Conservation (phyloP, 2,113 vertebrate genomes). For the Rhineura floridana region DNA sequence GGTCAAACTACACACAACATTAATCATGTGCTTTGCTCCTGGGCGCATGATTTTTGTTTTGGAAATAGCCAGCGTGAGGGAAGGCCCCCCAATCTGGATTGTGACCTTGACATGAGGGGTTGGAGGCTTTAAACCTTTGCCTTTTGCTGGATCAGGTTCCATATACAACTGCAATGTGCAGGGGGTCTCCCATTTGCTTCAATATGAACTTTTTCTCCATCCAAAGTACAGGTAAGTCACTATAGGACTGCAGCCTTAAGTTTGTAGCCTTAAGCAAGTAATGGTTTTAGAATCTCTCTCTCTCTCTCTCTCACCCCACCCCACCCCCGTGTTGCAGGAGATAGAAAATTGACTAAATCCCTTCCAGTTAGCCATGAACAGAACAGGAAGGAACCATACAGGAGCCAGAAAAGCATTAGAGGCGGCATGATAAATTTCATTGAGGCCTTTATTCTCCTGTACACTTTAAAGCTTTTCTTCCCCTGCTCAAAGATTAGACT, state of each 20-base stretch:
- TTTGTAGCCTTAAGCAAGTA: neutral
- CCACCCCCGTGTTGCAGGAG: slow-evolving; percentile 7
- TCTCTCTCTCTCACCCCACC: neutral
- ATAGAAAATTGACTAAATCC: slow-evolving; percentile 47
- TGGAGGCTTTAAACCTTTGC: too few species aligned
- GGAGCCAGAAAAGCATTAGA: slow-evolving; percentile 42
- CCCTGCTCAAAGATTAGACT: slow-evolving; percentile 59
- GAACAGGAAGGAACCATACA: slow-evolving; percentile 38
- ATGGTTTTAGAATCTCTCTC: neutral
- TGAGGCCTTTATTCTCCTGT: slow-evolving; percentile 57
- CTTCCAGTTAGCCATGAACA: slow-evolving; percentile 56
- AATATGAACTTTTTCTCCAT: too few species aligned
- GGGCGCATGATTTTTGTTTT: too few species aligned
- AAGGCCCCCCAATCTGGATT: too few species aligned
- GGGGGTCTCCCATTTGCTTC: too few species aligned
- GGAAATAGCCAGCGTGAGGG: too few species aligned
- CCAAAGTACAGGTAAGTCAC: too few species aligned
- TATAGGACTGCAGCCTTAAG: neutral
- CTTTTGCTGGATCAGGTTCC: too few species aligned
- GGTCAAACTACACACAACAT: too few species aligned
- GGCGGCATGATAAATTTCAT: slow-evolving; percentile 50
- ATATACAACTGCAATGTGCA: too few species aligned
- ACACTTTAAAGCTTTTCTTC: slow-evolving; percentile 64
- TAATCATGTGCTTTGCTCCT: too few species aligned
- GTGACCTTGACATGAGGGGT: too few species aligned